phyloP scores from a whole-genome alignment of 2,797 vertebrate genomes.

The Amniataba percoides region DNA sequence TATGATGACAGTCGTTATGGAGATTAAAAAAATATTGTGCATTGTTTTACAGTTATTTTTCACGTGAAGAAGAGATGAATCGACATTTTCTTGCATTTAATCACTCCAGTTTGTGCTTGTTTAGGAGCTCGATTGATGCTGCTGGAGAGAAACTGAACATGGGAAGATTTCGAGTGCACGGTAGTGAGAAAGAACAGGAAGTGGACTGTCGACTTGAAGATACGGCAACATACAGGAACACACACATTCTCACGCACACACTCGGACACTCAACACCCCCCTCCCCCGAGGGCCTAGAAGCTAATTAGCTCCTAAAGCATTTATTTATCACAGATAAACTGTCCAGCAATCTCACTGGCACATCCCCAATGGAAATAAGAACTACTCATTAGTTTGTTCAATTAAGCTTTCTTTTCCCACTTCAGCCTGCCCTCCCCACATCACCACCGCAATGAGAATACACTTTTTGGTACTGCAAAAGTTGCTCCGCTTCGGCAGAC shows the following conservation, averaged over 20 bases:
- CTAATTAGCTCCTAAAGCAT: constrained; percentile 88
- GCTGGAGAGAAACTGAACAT: constrained; percentile 44
- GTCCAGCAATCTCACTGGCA: constrained; percentile 87
- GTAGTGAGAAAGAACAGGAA: constrained; percentile 60
- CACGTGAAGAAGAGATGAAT: constrained; percentile 22
- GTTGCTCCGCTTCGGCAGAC: constrained; percentile 55
- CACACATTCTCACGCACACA: constrained; percentile 48
- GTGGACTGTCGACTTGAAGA: constrained; percentile 73
- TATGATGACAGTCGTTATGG: background rate
- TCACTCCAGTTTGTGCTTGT: constrained; percentile 31
- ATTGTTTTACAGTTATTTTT: constrained; percentile 36
- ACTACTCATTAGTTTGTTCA: constrained; percentile 88
- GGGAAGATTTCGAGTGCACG: constrained; percentile 11
- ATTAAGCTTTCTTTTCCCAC: constrained; percentile 86
- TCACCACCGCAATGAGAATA: constrained; percentile 60
- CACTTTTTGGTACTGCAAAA: constrained; percentile 65
- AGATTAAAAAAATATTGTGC: constrained; percentile 12
- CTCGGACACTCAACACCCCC: constrained; percentile 80
- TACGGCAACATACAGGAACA: constrained; percentile 64
- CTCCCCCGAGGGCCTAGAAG: constrained; percentile 76
- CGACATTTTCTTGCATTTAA: constrained; percentile 9
- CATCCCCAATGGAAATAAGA: constrained; percentile 85
- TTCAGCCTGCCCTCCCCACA: constrained; percentile 69
- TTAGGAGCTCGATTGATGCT: constrained; percentile 28
- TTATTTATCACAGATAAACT: constrained; percentile 90